Evolutionary conservation across 2,797 vertebrate species (phyloP), one percentile per base, ranked within the genome.

Genomic region (Gadopsis marmoratus): DNA sequence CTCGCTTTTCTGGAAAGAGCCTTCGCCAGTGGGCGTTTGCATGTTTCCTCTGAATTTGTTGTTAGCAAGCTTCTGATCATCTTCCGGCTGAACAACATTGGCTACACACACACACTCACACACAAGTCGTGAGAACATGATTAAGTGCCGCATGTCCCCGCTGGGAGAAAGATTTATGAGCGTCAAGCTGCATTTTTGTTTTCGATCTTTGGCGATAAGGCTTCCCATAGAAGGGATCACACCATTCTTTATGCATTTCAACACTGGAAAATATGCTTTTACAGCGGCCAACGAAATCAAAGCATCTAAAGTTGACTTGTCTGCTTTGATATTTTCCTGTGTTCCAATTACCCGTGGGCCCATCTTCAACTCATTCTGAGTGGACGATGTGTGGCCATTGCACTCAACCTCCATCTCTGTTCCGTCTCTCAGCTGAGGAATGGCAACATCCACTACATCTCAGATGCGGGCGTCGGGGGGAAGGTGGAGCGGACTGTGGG

Each of bases 401-500:
- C 16, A 66, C 17, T 33, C 3, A 56, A 35, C 8, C 31, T 23
- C 17, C 16, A 3, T 54, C 39, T 48, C 2, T 74, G 8, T 39
- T 74, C 4, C 33, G 21, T 72, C 37, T 65, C 21, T 21, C 89
- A 99, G 98, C 91, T 99, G 75, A 98, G 96, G 94, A 97, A 96
- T 5, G 98, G 98, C 26, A 97, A 97, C 92, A 79, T 99, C 51
- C 97, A 98, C 88, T 99, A 98, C 60, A 79, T 96, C 5, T 99
- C 98, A 0, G 98, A 99, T 1, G 96, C 97, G 0, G 98, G 98
- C 17, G 91, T 97, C 0, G 96, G 94, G 3, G 98, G 98, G 16
- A 99, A 98, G 61, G 98, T 99, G 91, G 98, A 99, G 84, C 95
- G 98, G 63, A 96, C 94, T 4, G 90, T 99, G 50, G 94, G 95